Base-by-base conservation (phyloP, 2,888 invertebrate genomes). In the Creontiades dilutus region DNA sequence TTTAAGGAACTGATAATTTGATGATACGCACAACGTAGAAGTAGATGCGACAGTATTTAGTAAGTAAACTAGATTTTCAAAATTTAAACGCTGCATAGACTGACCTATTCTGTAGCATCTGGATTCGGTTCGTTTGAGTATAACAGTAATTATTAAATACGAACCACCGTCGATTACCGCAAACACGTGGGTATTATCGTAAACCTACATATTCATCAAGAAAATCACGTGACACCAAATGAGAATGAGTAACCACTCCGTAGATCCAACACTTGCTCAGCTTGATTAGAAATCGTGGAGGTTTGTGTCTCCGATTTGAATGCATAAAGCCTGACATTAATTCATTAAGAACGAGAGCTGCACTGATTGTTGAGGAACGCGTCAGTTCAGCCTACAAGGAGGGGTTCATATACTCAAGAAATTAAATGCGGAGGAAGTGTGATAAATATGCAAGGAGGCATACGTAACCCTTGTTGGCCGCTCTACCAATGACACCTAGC, bases 261-360 rank as follows among this genome's bases (percentile, higher is more conserved):
- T 78, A 46, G 14, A 78, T 28, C 9, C 11, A 46, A 78, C 78
- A 78, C 46, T 46, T 46, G 46, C 78, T 7, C 1, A 78, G 46
- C 78, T 78, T 78, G 46, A 78, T 78, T 78, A 78, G 78, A 78
- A 78, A 37, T 46, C 78, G 23, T 68, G 68, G 37, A 13, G 68
- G 46, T 19, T 9, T 37, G 28, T 13, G 46, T 78, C 78, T 78
- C 78, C 46, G 14, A 78, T 78, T 78, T 78, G 78, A 78, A 78
- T 78, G 78, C 78, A 78, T 78, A 78, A 78, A 78, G 78, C 47
- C 46, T 46, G 78, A 78, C 78, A 47, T 78, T 78, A 47, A 78
- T 78, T 78, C 37, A 78, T 78, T 78, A 78, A 46, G 78, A 28
- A 78, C 9, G 46, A 47, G 46, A 78, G 37, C 78, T 78, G 78